Base-by-base conservation (phyloP, 37 sponge, comb jelly and placozoan species). In the Hormiphora californensis region DNA sequence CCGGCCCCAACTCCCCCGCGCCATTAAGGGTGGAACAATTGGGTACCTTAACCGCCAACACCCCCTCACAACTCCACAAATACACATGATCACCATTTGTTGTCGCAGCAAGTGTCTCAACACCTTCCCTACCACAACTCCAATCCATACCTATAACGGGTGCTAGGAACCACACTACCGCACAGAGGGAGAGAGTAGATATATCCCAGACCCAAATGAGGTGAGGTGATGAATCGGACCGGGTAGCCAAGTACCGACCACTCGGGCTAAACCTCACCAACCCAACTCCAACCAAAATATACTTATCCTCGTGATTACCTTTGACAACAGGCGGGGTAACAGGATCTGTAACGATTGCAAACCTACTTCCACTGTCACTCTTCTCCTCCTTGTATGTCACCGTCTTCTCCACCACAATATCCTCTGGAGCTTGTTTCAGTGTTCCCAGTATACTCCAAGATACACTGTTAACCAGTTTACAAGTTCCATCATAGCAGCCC, bases 191-290 rank as follows among this genome's bases (percentile, higher is more conserved):
- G 40, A 95, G 86, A 35, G 89, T 91, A 54, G 44, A 32, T 53
- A 95, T 54, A 57, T 88, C 87, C 95, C 95, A 98, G 0, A 98
- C 88, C 99, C 99, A 98, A 38, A 98, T 85, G 0, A 90, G 86
- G 49, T 85, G 92, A n/a, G 99, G 95, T 5, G 33, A 12, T 46
- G 67, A 51, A 88, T 85, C 89, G 87, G 92, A 95, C 34, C 69
- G 40, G 19, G 92, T 98, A 5, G 93, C 99, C 31, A 98, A 54
- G 85, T 93, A 93, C 22, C 87, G 86, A 36, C 87, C 90, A 87
- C 93, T 94, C 0, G 87, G 35, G 65, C 94, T 93, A 86, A 98
- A 98, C 37, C 33, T 4, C 5, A 90, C 86, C 0, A 61, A 37
- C 0, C 92, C 94, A 7, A 98, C 92, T 27, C 99, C 99, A 22